These are phyloP conservation scores for Anguilla pacifica DNA, from an alignment of 2,797 vertebrate species.

Conservation along the genomic window DNA sequence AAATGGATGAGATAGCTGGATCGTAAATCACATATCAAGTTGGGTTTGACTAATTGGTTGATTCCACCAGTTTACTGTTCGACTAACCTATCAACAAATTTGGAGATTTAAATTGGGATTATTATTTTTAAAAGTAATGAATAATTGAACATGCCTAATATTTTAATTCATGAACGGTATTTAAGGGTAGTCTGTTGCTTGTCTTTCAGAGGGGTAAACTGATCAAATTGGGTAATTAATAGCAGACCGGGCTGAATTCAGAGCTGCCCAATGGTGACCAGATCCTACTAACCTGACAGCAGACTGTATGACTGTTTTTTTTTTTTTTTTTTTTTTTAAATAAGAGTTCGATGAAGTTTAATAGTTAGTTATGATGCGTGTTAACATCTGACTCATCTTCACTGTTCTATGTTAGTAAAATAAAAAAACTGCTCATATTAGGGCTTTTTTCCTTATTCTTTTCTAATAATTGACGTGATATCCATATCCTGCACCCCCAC, in stretches of 20 bases:
- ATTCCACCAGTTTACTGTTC: not conserved
- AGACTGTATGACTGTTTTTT: no score
- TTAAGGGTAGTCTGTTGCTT: not conserved
- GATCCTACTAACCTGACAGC: not conserved
- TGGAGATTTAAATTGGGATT: not conserved
- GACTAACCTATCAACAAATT: not conserved
- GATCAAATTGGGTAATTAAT: not conserved
- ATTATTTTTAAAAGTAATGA: not conserved
- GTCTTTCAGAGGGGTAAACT: not conserved
- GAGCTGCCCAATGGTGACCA: not conserved
- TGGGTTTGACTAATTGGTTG: not conserved
- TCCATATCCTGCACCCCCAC: not conserved
- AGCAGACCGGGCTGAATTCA: not conserved
- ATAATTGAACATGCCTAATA: not conserved
- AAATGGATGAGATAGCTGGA: not conserved
- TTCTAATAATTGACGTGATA: not conserved
- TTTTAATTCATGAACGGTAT: not conserved
- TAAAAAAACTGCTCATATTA: not conserved
- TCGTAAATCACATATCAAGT: not conserved
- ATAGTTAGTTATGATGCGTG: not conserved
- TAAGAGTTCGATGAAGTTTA: not conserved
- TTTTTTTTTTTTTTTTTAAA: no score
- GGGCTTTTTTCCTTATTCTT: not conserved
- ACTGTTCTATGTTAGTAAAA: not conserved
- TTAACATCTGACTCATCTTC: not conserved